These are phyloP conservation scores for Drosophila melanica DNA, from an alignment of 1,140 invertebrate genomes.

Conservation along the genomic window DNA sequence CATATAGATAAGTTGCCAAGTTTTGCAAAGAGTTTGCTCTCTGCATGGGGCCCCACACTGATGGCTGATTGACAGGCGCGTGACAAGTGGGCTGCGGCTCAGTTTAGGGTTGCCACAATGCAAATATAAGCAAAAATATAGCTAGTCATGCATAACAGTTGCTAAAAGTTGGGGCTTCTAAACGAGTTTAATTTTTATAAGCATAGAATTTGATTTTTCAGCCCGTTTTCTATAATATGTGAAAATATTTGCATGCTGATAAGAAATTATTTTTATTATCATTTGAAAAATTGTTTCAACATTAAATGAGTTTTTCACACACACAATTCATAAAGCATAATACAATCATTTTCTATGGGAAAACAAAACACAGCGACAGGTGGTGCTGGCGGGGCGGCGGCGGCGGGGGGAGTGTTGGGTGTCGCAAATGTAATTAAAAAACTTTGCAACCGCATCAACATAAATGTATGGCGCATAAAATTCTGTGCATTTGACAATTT, in stretches of 20 bases:
- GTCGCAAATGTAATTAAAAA: slow-evolving; percentile 79
- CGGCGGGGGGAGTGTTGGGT: slow-evolving; percentile 17
- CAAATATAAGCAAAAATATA: slow-evolving; percentile 33
- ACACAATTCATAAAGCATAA: slow-evolving; percentile 52
- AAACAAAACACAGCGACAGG: not conserved
- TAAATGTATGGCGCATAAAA: slow-evolving; percentile 76
- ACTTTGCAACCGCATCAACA: slow-evolving; percentile 80
- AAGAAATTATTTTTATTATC: slow-evolving; percentile 62
- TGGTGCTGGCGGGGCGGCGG: slow-evolving; percentile 11
- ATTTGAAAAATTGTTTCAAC: slow-evolving; percentile 74
- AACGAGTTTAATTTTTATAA: too few relatives aligned
- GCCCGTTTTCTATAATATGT: slow-evolving; percentile 7
- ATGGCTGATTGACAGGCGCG: slow-evolving; percentile 70
- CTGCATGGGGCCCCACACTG: slow-evolving; percentile 8
- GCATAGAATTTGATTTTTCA: not conserved
- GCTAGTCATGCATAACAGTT: slow-evolving; percentile 12
- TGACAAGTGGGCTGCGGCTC: slow-evolving; percentile 44
- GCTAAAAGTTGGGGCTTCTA: too few relatives aligned
- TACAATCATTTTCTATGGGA: slow-evolving; percentile 41
- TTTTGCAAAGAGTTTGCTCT: slow-evolving; percentile 52
- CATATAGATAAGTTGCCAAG: slow-evolving; percentile 60
- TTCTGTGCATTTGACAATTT: slow-evolving; percentile 80
- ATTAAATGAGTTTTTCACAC: slow-evolving; percentile 76
- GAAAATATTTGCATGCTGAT: slow-evolving; percentile 26
- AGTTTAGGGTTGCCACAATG: slow-evolving; percentile 44